phyloP scores from a whole-genome alignment of 2,113 vertebrate genomes.

The Hemibagrus wyckioides region DNA sequence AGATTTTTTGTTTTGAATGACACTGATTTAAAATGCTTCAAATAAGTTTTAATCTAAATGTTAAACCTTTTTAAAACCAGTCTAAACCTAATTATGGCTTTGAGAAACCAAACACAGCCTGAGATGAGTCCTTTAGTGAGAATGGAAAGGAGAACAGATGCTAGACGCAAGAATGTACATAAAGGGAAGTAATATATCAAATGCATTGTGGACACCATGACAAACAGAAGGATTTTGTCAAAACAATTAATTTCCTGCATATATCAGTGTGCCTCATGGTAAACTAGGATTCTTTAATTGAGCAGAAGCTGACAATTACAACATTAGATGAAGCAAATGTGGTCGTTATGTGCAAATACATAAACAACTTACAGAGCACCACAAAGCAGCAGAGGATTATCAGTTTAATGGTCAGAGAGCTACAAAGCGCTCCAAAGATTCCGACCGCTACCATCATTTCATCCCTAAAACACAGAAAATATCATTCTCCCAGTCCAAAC shows the following conservation, averaged over 20 bases:
- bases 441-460: conserved; percentile 20
- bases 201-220: neutral
- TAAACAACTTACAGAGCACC: conserved; percentile 47
- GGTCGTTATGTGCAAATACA: neutral
- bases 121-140: neutral
- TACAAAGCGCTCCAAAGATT: conserved; percentile 13
- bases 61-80: no score
- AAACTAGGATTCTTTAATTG: neutral
- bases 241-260: neutral
- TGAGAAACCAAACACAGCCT: neutral
- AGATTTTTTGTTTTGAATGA: neutral
- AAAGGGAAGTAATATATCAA: neutral
- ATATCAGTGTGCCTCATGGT: neutral
- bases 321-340: neutral
- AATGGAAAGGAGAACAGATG: neutral
- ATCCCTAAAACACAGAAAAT: conserved; percentile 34
- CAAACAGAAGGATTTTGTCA: neutral
- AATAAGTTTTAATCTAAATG: no score
- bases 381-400: conserved; percentile 36
- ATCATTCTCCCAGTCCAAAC: neutral
- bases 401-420: conserved; percentile 25
- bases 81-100: neutral
- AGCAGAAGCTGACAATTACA: neutral
- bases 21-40: neutral
- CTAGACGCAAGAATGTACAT: neutral